These are phyloP conservation scores for Meda fulgida DNA, from an alignment of 2,797 vertebrate genomes.

Conservation along the genomic window DNA sequence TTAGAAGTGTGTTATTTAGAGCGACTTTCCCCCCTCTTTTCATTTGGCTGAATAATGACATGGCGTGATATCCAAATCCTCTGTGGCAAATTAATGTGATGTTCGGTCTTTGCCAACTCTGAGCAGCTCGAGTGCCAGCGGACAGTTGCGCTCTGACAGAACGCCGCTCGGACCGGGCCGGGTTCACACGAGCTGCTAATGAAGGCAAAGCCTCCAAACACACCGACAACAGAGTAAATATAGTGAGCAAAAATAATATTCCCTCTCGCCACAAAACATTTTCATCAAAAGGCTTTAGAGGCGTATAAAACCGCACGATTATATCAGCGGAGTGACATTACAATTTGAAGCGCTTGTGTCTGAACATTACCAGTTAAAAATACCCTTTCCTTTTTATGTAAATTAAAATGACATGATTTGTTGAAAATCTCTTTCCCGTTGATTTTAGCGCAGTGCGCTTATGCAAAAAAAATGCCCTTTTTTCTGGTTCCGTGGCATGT, in stretches of 20 bases:
- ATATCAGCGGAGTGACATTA: neutral
- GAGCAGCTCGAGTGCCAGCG: constrained; percentile 62
- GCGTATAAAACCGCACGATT: neutral
- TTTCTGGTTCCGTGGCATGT: neutral
- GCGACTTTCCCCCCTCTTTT: constrained; percentile 71
- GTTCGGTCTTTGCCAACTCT: constrained; percentile 72
- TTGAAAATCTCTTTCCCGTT: constrained; percentile 76
- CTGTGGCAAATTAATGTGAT: constrained; percentile 77
- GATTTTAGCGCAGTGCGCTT: constrained; percentile 84
- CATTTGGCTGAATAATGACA: constrained; percentile 73
- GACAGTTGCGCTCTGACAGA: constrained; percentile 45
- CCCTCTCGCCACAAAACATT: constrained; percentile 1
- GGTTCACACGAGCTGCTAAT: constrained; percentile 35
- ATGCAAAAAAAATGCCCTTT: constrained; percentile 12
- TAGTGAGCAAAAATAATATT: neutral
- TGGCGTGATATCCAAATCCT: constrained; percentile 68
- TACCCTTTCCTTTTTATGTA: neutral
- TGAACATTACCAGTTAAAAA: neutral
- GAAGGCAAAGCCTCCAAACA: neutral
- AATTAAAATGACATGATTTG: constrained; percentile 58
- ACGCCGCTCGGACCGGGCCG: neutral
- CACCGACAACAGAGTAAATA: neutral
- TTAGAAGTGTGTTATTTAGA: constrained; percentile 84
- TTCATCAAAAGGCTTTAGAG: neutral
- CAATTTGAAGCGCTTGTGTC: neutral